A percentile compares a stretch with the other conserved stretches of the same genome.
phyloP scores from a whole-genome alignment of 2,113 vertebrate genomes.

The Rhombomys opimus region DNA sequence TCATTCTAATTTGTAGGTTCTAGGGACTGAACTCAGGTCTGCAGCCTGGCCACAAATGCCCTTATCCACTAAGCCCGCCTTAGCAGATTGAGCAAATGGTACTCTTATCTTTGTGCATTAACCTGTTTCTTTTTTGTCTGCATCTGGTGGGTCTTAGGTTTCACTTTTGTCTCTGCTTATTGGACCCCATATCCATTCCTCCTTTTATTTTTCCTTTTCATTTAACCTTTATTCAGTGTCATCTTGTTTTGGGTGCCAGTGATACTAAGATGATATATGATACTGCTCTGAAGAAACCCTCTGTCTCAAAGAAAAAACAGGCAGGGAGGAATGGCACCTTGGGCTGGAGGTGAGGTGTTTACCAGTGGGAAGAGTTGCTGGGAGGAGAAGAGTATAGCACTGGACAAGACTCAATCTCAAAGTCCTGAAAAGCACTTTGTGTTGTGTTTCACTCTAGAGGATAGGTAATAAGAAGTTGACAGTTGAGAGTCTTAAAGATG shows the following conservation, averaged over 20 bases:
- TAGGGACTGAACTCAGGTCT: not conserved
- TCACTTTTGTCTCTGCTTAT: not conserved
- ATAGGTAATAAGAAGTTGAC: not conserved
- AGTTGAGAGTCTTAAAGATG: not conserved
- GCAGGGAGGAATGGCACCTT: not conserved
- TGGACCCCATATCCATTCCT: not conserved
- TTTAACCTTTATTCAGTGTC: not conserved
- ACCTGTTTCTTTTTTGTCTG: not conserved
- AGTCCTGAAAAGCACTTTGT: not conserved
- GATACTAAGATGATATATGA: not conserved
- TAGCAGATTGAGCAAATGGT: not conserved
- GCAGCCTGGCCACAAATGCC: not conserved
- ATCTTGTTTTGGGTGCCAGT: not conserved
- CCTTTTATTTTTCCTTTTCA: slow-evolving; percentile 13
- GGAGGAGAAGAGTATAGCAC: not conserved
- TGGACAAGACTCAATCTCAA: not conserved
- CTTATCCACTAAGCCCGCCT: not conserved
- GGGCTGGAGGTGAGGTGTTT: not conserved
- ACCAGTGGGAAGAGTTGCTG: not conserved
- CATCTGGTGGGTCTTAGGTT: not conserved
- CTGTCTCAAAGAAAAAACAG: not conserved
- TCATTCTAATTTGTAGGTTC: not conserved
- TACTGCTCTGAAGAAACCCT: not conserved
- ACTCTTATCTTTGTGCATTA: not conserved
- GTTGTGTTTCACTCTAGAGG: not conserved